phyloP scores from a whole-genome alignment of 92 coral and sea anemone species.

The Hydrozoanthus gracilis region DNA sequence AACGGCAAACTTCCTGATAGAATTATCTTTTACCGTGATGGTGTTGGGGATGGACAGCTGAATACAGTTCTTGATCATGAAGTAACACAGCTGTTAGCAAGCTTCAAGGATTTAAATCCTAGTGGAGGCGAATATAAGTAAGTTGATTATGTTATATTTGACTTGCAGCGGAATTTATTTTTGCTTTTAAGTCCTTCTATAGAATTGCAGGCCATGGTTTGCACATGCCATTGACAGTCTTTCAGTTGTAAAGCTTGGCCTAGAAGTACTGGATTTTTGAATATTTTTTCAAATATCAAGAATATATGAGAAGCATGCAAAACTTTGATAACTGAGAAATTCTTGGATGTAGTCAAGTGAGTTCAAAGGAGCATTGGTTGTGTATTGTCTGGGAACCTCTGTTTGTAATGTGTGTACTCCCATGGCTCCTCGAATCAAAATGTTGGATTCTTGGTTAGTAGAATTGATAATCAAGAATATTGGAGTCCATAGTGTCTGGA shows the following conservation, averaged over 20 bases:
- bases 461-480: too few species aligned
- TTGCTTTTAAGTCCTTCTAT: slow-evolving; percentile 7
- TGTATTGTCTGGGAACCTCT: too few species aligned
- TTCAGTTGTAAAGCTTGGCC: slow-evolving; percentile 5
- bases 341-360: background rate
- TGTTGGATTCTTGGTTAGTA: too few species aligned
- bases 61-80: slow-evolving; percentile 84
- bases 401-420: too few species aligned
- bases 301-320: background rate
- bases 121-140: slow-evolving; percentile 65
- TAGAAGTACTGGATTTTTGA: slow-evolving; percentile 6
- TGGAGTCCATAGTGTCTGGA: too few species aligned
- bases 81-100: slow-evolving; percentile 79
- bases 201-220: slow-evolving; percentile 9
- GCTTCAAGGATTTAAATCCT: slow-evolving; percentile 63
- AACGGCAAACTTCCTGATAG: slow-evolving; percentile 82
- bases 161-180: too few species aligned
- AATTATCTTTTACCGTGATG: slow-evolving; percentile 91
- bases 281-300: too few species aligned
- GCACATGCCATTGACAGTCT: slow-evolving; percentile 2
- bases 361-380: background rate
- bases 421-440: too few species aligned
- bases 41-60: slow-evolving; percentile 98
- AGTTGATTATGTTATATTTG: slow-evolving; percentile 35
- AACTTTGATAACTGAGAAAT: slow-evolving; percentile 6